Evolutionary conservation across 37 sponge, comb jelly and placozoan genomes (phyloP), one percentile per base, ranked within the genome.

Genomic region (Cliona cf. orientalis): DNA sequence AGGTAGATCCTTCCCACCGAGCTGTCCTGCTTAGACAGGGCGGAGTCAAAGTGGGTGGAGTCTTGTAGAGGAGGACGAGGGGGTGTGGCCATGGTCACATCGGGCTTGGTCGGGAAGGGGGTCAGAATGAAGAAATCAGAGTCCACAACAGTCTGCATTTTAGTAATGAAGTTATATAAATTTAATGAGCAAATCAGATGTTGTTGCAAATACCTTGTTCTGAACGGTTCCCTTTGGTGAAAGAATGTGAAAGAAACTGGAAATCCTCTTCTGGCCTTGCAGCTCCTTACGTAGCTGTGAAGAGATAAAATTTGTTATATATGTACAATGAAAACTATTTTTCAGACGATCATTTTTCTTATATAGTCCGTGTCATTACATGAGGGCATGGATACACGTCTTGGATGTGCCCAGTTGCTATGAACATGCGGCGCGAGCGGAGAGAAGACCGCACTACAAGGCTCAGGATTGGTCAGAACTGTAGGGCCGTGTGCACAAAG

Each of bases 81-180:
- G 2, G 44, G 58, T 21, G 40, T 40, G 29, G 90, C 90, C 2
- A 89, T 43, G 1, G 67, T 65, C 86, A 79, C 78, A 26, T 64
- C 74, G 6, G 79, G 64, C 23, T 84, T 84, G 60, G 71, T 31
- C 42, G 80, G 40, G 39, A 89, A 84, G 26, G 90, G 74, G 4
- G 83, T 82, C 44, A 82, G 38, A 23, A 82, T 32, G 29, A 65
- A 26, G 25, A 31, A 26, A 2, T 80, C 70, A 21, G 64, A 21
- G 46, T 28, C 28, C 14, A 26, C 41, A 23, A 11, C 23, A 34
- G 6, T 23, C 69, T 74, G 42, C 22, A 40, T 37, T 37, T 59
- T 59, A 59, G 61, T 58, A 17, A 41, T 59, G 31, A 21, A 39
- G 76, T 75, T 26, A 39, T 31, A 37, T 25, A 37, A 5, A 4